phyloP scores from a whole-genome alignment of 2,888 invertebrate genomes.

The Chymomyza amoena region DNA sequence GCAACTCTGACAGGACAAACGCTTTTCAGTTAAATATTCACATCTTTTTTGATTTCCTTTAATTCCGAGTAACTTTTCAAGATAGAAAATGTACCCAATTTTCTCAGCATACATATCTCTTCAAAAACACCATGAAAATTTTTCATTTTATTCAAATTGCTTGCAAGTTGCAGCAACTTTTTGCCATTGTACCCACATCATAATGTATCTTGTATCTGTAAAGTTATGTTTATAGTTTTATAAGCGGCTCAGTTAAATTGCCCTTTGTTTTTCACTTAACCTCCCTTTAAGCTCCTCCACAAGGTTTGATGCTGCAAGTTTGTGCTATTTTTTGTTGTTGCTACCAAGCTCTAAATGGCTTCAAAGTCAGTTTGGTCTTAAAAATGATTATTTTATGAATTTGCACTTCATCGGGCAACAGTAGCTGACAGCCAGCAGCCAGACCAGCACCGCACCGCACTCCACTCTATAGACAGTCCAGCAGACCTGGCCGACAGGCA shows the following conservation, averaged over 20 bases:
- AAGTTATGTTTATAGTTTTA: too few relatives aligned
- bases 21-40: too few relatives aligned
- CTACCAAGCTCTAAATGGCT: conserved; percentile 20
- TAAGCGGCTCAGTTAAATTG: too few relatives aligned
- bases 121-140: too few relatives aligned
- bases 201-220: too few relatives aligned
- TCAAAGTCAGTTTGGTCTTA: conserved; percentile 29
- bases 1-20: too few relatives aligned
- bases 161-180: not conserved
- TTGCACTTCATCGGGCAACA: conserved; percentile 45
- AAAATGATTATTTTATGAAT: conserved; percentile 54
- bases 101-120: too few relatives aligned
- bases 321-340: not conserved
- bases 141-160: too few relatives aligned
- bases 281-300: not conserved
- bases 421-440: not conserved
- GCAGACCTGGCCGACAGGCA: not conserved
- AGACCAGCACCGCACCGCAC: not conserved
- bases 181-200: not conserved
- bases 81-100: too few relatives aligned
- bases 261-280: not conserved
- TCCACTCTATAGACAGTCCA: not conserved
- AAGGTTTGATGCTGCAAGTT: not conserved
- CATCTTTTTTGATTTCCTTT: too few relatives aligned
- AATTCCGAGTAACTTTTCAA: too few relatives aligned